Evolutionary conservation across 1,140 invertebrate species (phyloP), one percentile per base, ranked within the genome.

Genomic region (Planococcus citri): DNA sequence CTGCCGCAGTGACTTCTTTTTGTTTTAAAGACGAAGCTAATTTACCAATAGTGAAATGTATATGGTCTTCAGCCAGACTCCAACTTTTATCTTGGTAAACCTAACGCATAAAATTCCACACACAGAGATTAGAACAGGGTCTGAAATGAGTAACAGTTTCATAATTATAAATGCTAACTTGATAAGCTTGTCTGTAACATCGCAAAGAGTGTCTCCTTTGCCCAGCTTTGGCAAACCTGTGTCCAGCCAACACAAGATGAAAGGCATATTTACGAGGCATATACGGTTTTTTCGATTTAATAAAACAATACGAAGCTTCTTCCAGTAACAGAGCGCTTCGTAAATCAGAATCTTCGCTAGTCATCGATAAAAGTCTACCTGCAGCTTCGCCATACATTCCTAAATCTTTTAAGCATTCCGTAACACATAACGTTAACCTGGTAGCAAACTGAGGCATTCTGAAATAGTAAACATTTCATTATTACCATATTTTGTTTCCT

Each of bases 221-320:
- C 0, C 91, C 90, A 14, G 94, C 90, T 79, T 97, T 96, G 2
- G 90, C 89, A 78, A 86, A 97, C 70, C 94, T 82, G 78, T 97
- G 92, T 2, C 95, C 95, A 64, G 95, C 92, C 17, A 98, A 80
- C 21, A 98, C 94, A 82, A 94, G 90, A 76, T 98, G 94, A 78
- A 98, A 97, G n/a, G 95, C 91, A 78, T 95, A 97, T 79, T 97
- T 98, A 61, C 95, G 82, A 71, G 90, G 85, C 87, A 94, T 90
- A 4, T 78, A 75, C 1, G 85, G 83, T 57, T 86, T 85, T 1
- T 82, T 80, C 3, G 82, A 84, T 69, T 82, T 79, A 25, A 97
- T 81, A 77, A 94, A 98, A 77, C 93, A 96, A 76, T 95, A 90
- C 0, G 95, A 89, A 0, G 95, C 94, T 80, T 98, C 95, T 80